phyloP scores from a whole-genome alignment of 2,797 vertebrate genomes.

The Halcyon smyrnensis region DNA sequence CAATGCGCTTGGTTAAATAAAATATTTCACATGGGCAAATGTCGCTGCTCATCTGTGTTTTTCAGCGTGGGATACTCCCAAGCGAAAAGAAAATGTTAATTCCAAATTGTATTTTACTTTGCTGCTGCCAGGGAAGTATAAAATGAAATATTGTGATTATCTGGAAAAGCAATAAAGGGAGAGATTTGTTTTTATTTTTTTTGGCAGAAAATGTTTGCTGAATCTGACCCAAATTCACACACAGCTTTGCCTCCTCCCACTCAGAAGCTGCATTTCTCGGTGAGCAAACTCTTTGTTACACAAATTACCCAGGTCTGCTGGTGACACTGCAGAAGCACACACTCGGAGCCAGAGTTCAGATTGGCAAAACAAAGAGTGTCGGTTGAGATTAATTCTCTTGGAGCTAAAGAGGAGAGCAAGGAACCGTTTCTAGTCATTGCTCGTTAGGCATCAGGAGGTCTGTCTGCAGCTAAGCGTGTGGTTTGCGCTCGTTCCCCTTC shows the following conservation, averaged over 20 bases:
- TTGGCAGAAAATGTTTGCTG: background rate
- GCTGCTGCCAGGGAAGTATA: background rate
- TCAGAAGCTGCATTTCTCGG: background rate
- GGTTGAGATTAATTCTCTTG: background rate
- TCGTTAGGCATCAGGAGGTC: background rate
- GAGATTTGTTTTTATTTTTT: background rate
- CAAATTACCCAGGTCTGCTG: background rate
- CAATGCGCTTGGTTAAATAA: background rate
- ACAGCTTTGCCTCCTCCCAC: slow-evolving; percentile 32
- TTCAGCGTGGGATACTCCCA: background rate
- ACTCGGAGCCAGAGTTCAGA: background rate
- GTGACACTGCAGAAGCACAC: background rate
- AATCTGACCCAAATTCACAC: slow-evolving; percentile 46
- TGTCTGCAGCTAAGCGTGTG: background rate
- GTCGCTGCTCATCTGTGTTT: background rate
- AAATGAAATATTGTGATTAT: slow-evolving; percentile 11
- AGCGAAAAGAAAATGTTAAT: background rate
- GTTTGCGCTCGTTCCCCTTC: background rate
- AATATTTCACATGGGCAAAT: background rate
- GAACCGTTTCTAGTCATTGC: background rate
- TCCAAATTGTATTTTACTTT: background rate
- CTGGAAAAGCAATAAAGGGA: background rate
- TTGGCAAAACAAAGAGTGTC: slow-evolving; percentile 27
- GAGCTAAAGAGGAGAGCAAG: slow-evolving; percentile 3
- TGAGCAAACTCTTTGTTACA: slow-evolving; percentile 8